A percentile compares a stretch with the other conserved stretches of the same genome.
phyloP scores from a whole-genome alignment of 2,797 vertebrate genomes.

The Acomys russatus region DNA sequence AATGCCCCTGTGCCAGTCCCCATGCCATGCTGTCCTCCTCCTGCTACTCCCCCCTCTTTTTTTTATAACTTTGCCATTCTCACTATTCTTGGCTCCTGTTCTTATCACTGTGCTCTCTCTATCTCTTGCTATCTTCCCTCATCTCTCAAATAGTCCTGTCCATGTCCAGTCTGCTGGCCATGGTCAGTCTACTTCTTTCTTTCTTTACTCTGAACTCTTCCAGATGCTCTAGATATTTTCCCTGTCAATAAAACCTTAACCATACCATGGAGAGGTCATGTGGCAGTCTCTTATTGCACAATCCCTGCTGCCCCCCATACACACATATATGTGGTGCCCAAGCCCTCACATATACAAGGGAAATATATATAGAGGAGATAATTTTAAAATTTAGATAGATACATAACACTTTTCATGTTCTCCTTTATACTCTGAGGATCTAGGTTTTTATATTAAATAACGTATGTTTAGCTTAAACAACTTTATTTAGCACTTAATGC shows the following conservation, averaged over 20 bases:
- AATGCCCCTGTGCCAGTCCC: neutral
- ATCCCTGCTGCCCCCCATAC: too few relatives aligned
- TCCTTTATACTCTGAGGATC: neutral
- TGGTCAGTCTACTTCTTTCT: neutral
- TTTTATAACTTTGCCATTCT: neutral
- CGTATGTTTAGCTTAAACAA: neutral
- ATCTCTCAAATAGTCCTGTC: neutral
- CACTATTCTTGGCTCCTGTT: neutral
- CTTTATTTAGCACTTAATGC: neutral
- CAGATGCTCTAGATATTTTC: neutral
- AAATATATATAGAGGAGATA: conserved; percentile 5
- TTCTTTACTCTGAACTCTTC: neutral
- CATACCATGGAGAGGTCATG: neutral
- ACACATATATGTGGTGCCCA: neutral
- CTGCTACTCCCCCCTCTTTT: neutral
- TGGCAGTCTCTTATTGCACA: neutral
- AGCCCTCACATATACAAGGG: neutral
- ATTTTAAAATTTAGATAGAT: neutral
- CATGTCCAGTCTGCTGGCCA: neutral
- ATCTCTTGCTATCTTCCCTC: neutral
- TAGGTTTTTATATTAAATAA: neutral
- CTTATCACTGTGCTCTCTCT: too few relatives aligned
- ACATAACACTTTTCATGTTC: neutral
- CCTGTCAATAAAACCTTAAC: neutral
- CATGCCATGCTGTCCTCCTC: neutral